A percentile compares a stretch with the other conserved stretches of the same genome.
phyloP scores from a whole-genome alignment of 2,113 vertebrate genomes.

The Gobiocypris rarus region DNA sequence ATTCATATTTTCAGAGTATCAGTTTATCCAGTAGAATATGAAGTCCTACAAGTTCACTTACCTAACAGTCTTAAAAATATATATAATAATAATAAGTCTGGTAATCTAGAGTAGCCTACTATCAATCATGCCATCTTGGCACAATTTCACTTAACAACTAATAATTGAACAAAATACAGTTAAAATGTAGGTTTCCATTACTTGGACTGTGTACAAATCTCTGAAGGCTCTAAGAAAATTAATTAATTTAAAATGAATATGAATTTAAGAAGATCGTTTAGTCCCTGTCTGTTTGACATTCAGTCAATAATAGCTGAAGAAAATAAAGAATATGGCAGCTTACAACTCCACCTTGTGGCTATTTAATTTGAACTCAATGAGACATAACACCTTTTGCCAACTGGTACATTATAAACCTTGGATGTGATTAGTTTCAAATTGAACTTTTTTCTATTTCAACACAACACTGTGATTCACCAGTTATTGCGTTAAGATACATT shows the following conservation, averaged over 20 bases:
- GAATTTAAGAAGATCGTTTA: background rate
- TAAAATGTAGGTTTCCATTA: background rate
- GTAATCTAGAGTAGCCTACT: background rate
- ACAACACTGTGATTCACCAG: background rate
- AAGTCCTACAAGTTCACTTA: too few relatives aligned
- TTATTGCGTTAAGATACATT: background rate
- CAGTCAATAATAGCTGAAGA: background rate
- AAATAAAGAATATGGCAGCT: background rate
- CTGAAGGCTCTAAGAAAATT: background rate
- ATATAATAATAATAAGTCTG: too few relatives aligned
- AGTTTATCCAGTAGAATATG: background rate
- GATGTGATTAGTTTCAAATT: background rate
- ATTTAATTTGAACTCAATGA: background rate
- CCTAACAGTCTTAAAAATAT: too few relatives aligned
- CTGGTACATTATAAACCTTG: background rate
- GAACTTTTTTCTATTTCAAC: background rate
- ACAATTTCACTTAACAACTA: background rate
- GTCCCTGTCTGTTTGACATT: background rate
- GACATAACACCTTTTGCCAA: background rate
- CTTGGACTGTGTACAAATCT: background rate
- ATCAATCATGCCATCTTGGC: background rate
- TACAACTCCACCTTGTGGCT: constrained; percentile 52
- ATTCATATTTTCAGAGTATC: background rate
- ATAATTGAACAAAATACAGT: background rate
- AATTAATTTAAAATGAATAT: background rate